Conservation (phyloP, 2,888 invertebrate species). For the Theretra japonica region DNA sequence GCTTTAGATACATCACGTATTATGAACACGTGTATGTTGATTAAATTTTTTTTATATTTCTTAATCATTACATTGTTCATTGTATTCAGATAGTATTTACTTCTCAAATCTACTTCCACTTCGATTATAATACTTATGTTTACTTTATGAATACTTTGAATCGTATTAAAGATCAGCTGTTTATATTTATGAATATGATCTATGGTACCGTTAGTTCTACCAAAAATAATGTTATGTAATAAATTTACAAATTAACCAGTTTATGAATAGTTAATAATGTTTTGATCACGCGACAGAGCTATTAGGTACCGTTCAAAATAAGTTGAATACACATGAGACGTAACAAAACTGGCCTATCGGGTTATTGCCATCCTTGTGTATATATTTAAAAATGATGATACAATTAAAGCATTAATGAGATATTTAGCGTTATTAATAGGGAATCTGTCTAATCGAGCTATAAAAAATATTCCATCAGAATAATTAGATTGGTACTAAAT, state of each 20-base stretch:
- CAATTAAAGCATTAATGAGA: neutral
- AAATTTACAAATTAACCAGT: neutral
- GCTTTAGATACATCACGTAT: neutral
- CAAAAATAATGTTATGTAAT: slow-evolving; percentile 7
- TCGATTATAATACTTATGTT: neutral
- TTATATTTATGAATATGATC: neutral
- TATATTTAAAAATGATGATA: neutral
- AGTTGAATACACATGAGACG: neutral
- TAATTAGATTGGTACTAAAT: too few relatives aligned
- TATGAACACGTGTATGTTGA: slow-evolving; percentile 7
- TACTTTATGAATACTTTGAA: neutral
- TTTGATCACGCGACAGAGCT: slow-evolving; percentile 10
- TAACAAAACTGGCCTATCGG: neutral
- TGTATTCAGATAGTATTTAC: neutral
- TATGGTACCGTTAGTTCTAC: neutral
- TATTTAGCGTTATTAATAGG: neutral
- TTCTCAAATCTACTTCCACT: neutral
- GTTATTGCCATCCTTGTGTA: neutral
- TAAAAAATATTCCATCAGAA: neutral
- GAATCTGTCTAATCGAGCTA: neutral
- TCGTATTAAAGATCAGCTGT: neutral
- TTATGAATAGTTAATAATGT: slow-evolving; percentile 6
- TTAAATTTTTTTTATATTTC: slow-evolving; percentile 1
- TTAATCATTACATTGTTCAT: neutral
- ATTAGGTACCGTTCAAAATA: neutral